Evolutionary conservation across 1,140 invertebrate species (phyloP).

Genomic region (Potamilus streckersoni): DNA sequence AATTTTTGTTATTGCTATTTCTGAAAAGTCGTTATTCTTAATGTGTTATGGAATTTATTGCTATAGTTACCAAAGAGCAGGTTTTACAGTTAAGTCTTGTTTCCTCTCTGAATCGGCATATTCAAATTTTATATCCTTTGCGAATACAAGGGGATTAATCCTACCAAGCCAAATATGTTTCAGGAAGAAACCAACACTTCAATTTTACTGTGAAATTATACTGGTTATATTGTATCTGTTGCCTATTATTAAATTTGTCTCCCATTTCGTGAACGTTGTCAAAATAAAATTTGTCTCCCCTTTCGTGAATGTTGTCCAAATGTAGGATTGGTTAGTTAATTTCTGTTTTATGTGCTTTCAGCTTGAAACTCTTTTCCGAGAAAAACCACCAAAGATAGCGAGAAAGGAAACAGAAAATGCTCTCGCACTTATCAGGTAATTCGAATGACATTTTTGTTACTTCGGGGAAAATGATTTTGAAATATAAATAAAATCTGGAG

Average conservation of each 20-base stretch:
- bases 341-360: constrained; percentile 18
- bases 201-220: too few species aligned
- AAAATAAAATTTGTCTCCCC: neutral
- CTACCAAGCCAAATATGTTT: too few species aligned
- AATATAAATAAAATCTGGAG: neutral
- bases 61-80: too few species aligned
- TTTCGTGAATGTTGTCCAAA: neutral
- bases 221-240: neutral
- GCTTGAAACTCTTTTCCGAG: constrained; percentile 48
- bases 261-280: neutral
- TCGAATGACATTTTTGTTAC: neutral
- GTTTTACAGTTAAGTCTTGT: too few species aligned
- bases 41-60: too few species aligned
- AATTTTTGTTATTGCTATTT: too few species aligned
- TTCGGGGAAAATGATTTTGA: neutral
- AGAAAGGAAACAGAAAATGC: constrained; percentile 57
- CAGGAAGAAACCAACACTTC: too few species aligned
- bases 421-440: constrained; percentile 52
- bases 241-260: neutral
- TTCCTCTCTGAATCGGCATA: too few species aligned
- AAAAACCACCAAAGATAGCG: constrained; percentile 54
- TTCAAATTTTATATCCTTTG: too few species aligned
- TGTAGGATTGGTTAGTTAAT: neutral
- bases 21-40: too few species aligned
- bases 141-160: too few species aligned